These are phyloP conservation scores for Pituophis catenifer DNA, from an alignment of 2,113 vertebrate species.

Conservation along the genomic window DNA sequence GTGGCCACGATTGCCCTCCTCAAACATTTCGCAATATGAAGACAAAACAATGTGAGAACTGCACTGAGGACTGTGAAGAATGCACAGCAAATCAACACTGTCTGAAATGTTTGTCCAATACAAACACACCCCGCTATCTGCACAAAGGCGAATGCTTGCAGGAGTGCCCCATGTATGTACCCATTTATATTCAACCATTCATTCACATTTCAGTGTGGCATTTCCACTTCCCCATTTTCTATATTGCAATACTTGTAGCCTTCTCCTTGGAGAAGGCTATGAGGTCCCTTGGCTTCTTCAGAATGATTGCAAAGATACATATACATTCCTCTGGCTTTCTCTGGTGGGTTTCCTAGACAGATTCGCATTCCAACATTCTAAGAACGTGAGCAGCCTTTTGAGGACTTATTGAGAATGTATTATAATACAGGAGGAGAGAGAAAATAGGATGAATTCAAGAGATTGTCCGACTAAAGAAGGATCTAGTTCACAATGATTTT, in stretches of 20 bases:
- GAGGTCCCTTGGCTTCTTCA: not conserved
- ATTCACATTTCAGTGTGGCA: not conserved
- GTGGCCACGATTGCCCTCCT: slow-evolving; percentile 72
- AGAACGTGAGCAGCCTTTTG: not conserved
- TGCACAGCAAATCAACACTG: slow-evolving; percentile 73
- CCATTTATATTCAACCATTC: not conserved
- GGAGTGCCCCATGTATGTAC: slow-evolving; percentile 78
- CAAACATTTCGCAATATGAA: slow-evolving; percentile 71
- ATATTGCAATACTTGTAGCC: not conserved
- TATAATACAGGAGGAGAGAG: not conserved
- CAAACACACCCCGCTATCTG: slow-evolving; percentile 66
- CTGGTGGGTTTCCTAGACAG: not conserved
- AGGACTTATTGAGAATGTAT: not conserved
- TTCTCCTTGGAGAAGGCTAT: not conserved
- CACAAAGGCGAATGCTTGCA: slow-evolving; percentile 76
- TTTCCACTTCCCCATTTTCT: not conserved
- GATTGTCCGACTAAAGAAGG: not conserved
- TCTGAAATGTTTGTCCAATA: slow-evolving; percentile 67
- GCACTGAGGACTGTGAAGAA: slow-evolving; percentile 70
- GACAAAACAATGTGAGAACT: slow-evolving; percentile 77
- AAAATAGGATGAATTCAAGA: not conserved
- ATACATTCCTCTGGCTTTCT: not conserved
- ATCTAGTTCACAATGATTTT: not conserved
- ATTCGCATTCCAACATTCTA: not conserved
- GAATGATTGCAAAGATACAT: not conserved